Base-by-base conservation (phyloP, 2,113 vertebrate species). In the Oxyruncus cristatus region DNA sequence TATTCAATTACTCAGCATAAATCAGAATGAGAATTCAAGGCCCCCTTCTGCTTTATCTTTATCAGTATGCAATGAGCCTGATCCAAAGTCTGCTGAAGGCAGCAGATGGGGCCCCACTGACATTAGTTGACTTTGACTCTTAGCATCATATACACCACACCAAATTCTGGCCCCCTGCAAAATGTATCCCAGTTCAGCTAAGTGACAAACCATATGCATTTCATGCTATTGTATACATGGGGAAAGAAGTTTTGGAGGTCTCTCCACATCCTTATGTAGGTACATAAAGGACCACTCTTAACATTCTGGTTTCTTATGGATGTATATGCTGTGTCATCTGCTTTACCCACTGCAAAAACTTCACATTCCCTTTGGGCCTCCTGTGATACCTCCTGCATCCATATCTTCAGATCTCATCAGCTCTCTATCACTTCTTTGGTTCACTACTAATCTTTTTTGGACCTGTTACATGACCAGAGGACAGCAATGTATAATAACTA, bases 1-100 rank as follows among this genome's bases (percentile, higher is more conserved):
- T 91, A 97, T 94, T 94, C 92, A 91, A 72, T 91, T 96, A 94
- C 93, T 97, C 92, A 90, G 85, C 95, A 88, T 96, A 96, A 96
- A 93, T 96, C 88, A 96, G 92, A 90, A 93, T 90, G 90, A 93
- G 90, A 96, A 95, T 94, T 92, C 92, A 93, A 94, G 85, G 63
- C 93, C 15, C 56, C 8, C n/a, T 93, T 95, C 66, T 88, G 16
- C 56, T 95, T 96, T 62, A 68, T 86, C 92, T 95, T 94, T 95
- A 93, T 94, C 85, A 88, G 90, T 84, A 92, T 93, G 72, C 88
- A 94, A 86, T 42, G 12, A 96, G 52, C 37, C 88, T 94, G 55
- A 95, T 91, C 62, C 87, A 89, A 92, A 96, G 52, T 72, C 58
- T 95, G 94, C 93, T 95, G 89, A 92, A 95, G 61, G 49, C 93